Base-by-base conservation (phyloP, 2,113 vertebrate species). In the Xerus inauris region DNA sequence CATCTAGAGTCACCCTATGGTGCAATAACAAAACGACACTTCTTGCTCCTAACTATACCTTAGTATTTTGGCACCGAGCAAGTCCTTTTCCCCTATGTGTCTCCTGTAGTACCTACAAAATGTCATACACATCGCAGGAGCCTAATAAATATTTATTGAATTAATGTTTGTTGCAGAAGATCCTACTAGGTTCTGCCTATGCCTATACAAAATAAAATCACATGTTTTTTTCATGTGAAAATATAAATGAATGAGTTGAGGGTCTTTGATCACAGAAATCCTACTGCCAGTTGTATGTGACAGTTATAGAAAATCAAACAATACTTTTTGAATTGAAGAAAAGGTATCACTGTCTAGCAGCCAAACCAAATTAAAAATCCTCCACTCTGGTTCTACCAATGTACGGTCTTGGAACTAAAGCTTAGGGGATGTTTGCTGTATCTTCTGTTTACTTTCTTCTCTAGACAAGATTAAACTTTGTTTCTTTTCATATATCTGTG, bases 101-200 rank as follows among this genome's bases (percentile, higher is more conserved):
- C 24, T 83, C 94, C 49, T 45, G 7, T 73, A 42, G 8, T 88
- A 13, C 77, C 79, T 92, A 59, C 42, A 73, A 90, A 89, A 87
- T 79, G 30, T 28, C 26, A 81, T 57, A 47, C 38, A 38, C 26
- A 28, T 54, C 80, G n/a, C 38, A 87, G 69, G 9, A 73, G 24
- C 65, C 86, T 93, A 73, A 45, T 38, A 92, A 85, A 38, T 80
- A 69, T 64, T 81, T 93, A 47, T 40, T 76, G 40, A 89, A 88
- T 28, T 89, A 77, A 91, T 67, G 26, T 93, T 51, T 51, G 82
- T 73, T 64, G 42, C 14, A 89, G 81, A 94, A 85, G 8, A 5
- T 71, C 67, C 54, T 57, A 24, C n/a, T 71, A 69, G 9, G 51
- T 85, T 88, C 75, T 79, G 32, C 49, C 30, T 57, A 11, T 64